Evolutionary conservation across 2,888 invertebrate genomes (phyloP).

Genomic region (Schrankia costaestrigalis): DNA sequence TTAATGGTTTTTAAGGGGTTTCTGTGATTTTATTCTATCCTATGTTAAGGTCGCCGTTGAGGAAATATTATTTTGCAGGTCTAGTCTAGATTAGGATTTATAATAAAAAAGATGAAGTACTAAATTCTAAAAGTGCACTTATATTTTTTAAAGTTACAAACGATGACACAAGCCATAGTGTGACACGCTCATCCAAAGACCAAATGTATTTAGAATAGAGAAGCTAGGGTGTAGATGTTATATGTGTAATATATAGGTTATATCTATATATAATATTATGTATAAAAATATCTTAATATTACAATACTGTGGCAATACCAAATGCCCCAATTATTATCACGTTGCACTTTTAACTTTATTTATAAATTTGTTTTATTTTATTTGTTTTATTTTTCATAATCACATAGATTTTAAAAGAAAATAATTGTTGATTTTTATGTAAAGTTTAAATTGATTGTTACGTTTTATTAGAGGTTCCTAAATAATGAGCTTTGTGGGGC

Average conservation of each 20-base stretch:
- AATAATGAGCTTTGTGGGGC: slow-evolving; percentile 40
- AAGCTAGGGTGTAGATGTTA: slow-evolving; percentile 69
- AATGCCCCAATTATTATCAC: slow-evolving; percentile 43
- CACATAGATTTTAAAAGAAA: slow-evolving; percentile 44
- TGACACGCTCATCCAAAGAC: slow-evolving; percentile 80
- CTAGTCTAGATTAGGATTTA: slow-evolving; percentile 71
- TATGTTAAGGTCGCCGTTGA: slow-evolving; percentile 50
- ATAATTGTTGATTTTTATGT: slow-evolving; percentile 57
- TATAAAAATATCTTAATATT: slow-evolving; percentile 45
- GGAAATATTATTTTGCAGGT: slow-evolving; percentile 54
- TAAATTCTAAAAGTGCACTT: slow-evolving; percentile 76
- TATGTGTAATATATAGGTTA: slow-evolving; percentile 60
- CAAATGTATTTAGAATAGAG: slow-evolving; percentile 75
- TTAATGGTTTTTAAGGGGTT: slow-evolving; percentile 48
- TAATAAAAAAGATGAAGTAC: slow-evolving; percentile 60
- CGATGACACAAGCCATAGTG: slow-evolving; percentile 73
- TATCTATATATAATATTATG: slow-evolving; percentile 46
- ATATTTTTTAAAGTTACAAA: slow-evolving; percentile 70
- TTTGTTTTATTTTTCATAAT: slow-evolving; percentile 31
- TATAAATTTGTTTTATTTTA: slow-evolving; percentile 45
- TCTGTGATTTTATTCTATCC: slow-evolving; percentile 63
- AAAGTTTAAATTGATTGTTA: slow-evolving; percentile 67
- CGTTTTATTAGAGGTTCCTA: slow-evolving; percentile 61
- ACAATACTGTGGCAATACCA: slow-evolving; percentile 55
- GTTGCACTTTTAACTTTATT: slow-evolving; percentile 32